Evolutionary conservation across 2,888 invertebrate species (phyloP), one percentile per base, ranked within the genome.

Genomic region (Orchesella flavescens): DNA sequence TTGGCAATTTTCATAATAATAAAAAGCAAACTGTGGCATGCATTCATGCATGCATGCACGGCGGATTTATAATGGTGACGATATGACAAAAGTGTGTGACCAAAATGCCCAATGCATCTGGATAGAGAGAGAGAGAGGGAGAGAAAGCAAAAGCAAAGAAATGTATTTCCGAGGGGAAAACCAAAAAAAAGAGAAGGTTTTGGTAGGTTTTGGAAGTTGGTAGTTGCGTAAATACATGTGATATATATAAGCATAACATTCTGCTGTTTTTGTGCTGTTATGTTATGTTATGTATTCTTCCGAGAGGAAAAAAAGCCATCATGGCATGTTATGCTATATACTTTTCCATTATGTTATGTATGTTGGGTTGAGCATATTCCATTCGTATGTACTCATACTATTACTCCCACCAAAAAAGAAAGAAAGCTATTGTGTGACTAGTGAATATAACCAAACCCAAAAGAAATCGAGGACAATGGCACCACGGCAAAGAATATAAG

Each of bases 71-170:
- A 71, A 71, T 71, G 71, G 71, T 34, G 69, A 71, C 71, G 71
- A 71, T 57, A 71, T 72, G 72, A 65, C 79, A 72, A 72, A 72
- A 79, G 71, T 79, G 72, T 79, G 72, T 79, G 79, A 79, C 72
- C 79, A 72, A 72, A 79, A 79, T 72, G 79, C 55, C 63, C 78
- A 78, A 78, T 71, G 71, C 63, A 63, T 71, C 63, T 46, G 53
- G 44, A 10, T n/a, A 12, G 10, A 68, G 44, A 44, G 49, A 49
- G 49, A 68, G 65, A n/a, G 9, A 53, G 17, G 3, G 59, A 3
- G 66, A 43, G 17, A 66, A 43, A 59, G 65, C 34, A 34, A 44
- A 69, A 44, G n/a, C 9, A 46, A 63, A 17, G 49, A 74, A 66
- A 19, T 12, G 59, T 44, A 68, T 61, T 77, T 77, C 61, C 61